A percentile compares a stretch with the other conserved stretches of the same genome.
phyloP scores from a whole-genome alignment of 2,113 vertebrate species.

The Pelusios castaneus region DNA sequence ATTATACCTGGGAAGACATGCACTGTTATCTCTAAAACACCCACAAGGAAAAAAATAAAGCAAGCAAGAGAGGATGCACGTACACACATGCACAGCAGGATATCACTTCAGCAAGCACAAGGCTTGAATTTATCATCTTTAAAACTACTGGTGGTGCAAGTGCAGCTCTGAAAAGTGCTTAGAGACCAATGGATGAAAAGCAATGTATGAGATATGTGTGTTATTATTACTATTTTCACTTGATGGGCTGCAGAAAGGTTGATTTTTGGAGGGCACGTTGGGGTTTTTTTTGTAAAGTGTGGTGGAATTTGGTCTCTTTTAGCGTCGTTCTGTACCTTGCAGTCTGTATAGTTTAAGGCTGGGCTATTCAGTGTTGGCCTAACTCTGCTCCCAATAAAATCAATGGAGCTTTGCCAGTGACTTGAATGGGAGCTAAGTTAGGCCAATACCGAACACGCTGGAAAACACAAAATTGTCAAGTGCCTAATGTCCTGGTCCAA shows the following conservation, averaged over 20 bases:
- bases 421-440: background rate
- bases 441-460: background rate
- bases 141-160: background rate
- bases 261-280: background rate
- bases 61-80: background rate
- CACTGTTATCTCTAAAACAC: constrained; percentile 13
- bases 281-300: background rate
- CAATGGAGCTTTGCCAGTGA: background rate
- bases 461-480: background rate
- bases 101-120: background rate
- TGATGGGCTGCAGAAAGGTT: background rate
- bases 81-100: background rate
- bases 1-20: background rate
- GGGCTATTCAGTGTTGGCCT: background rate
- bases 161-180: background rate
- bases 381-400: background rate
- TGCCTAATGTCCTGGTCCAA: background rate
- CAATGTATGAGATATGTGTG: background rate
- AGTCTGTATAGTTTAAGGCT: background rate
- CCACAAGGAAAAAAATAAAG: background rate
- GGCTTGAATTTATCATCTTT: background rate
- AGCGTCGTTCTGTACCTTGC: background rate
- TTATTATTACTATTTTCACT: background rate
- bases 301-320: background rate
- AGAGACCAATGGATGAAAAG: background rate